Base-by-base conservation (phyloP, 2,113 vertebrate genomes). In the Rana temporaria region DNA sequence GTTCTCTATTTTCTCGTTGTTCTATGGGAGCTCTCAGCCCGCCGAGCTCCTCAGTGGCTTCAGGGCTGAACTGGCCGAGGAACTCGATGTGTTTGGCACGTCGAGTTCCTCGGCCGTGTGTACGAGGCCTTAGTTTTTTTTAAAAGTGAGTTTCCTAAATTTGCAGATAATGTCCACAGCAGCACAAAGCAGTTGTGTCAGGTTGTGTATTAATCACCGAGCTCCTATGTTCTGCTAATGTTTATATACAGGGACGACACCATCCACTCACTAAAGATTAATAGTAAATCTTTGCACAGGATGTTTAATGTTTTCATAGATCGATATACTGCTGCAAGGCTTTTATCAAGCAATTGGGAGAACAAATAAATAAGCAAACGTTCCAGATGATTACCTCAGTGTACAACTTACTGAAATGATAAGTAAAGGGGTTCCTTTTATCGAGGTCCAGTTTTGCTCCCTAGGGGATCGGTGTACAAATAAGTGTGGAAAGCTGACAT, bases 321-420 rank as follows among this genome's bases (percentile, higher is more conserved):
- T 85, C 83, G 74, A 53, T 48, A 62, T 6, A 63, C 32, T 9
- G 63, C 84, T 83, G 56, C 80, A 79, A 85, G 82, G 48, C 85
- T 87, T 87, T 38, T 59, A 4, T 11, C 66, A 17, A 30, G 24
- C 48, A 62, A 22, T 48, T 42, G 26, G 48, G 78, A 22, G 30
- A 64, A 81, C 22, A 81, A 73, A 81, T 74, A 82, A 75, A 82
- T 38, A 69, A 69, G 34, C 24, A 24, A 22, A n/a, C 30, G 22
- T 62, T 24, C 66, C 65, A 19, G 55, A 26, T 59, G 66, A 57
- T 53, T 62, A 69, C 53, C 66, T 60, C 22, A 32, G 68, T 53
- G 19, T 57, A 59, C 57, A 57, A 20, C 71, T 34, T 20, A 74
- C 9, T 19, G 20, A n/a, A 62, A n/a, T n/a, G 55, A 59, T 30